Evolutionary conservation across 2,888 invertebrate species (phyloP), one percentile per base, ranked within the genome.

Genomic region (Cerceris ruficornis): DNA sequence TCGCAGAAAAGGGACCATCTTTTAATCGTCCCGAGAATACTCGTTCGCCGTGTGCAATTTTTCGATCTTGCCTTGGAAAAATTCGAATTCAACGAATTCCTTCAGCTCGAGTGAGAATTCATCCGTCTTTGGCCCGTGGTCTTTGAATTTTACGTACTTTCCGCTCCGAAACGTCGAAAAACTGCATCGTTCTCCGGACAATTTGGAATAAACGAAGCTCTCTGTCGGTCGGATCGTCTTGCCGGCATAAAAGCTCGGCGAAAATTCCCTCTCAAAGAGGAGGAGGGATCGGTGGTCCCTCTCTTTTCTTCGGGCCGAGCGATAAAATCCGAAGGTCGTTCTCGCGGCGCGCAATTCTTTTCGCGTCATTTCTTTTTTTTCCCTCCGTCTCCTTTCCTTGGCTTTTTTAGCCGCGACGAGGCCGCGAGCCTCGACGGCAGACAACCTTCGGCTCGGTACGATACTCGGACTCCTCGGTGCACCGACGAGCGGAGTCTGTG

Each of bases 361-460:
- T 80, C 82, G 73, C 84, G 75, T 82, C 81, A 59, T 84, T 84
- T 77, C 85, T 83, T 84, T 81, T 68, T 77, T 74, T 77, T 61
- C 67, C 58, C 59, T 65, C 67, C 81, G 80, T 70, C 75, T 80
- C 80, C 76, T 81, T 82, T 84, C 78, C 83, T 83, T 84, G 83
- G 82, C 83, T 86, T 87, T 88, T 86, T 88, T 85, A 83, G 85
- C 84, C 81, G 86, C 86, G 84, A 86, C 87, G 89, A 90, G 90
- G 90, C 87, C 91, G 88, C 89, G 87, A 86, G 87, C 86, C 90
- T 86, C 88, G 86, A 84, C 84, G 82, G 87, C 89, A 90, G 90
- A 91, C 90, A 91, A 90, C 91, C 91, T 91, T 91, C 90, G 85
- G 28, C 28, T 28, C 55, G 46, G 46, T 83, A 82, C 82, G 83